Evolutionary conservation across 2,888 invertebrate species (phyloP).

Genomic region (Nezara viridula): DNA sequence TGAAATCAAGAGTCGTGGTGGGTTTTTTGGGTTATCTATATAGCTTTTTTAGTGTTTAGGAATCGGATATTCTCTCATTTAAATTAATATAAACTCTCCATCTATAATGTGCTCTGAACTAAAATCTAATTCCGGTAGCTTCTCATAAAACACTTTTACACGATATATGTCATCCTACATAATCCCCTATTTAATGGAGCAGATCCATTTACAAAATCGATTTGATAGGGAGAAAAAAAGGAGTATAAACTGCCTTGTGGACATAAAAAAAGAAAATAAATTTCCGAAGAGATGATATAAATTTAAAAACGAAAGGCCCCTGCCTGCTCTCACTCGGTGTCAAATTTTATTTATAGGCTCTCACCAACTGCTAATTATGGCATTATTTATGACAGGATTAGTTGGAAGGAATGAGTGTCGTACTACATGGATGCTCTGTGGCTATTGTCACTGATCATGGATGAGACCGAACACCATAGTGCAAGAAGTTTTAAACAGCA

Average conservation of each 20-base stretch:
- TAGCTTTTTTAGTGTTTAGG: too few species aligned
- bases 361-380: slow-evolving; percentile 32
- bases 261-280: slow-evolving; percentile 2
- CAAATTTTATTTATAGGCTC: slow-evolving; percentile 44
- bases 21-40: too few species aligned
- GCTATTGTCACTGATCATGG: too few species aligned
- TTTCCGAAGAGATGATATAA: background rate
- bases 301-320: slow-evolving; percentile 29
- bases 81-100: background rate
- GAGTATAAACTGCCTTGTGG: background rate
- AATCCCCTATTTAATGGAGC: background rate
- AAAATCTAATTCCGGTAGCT: background rate
- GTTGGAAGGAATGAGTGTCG: slow-evolving; percentile 6
- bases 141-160: background rate
- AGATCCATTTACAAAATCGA: slow-evolving; percentile 1
- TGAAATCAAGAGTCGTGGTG: too few species aligned
- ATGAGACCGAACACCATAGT: too few species aligned
- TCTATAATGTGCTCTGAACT: background rate
- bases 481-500: too few species aligned
- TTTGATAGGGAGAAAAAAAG: background rate
- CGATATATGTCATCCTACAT: background rate
- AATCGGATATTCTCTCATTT: too few species aligned
- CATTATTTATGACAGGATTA: slow-evolving; percentile 6
- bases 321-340: slow-evolving; percentile 26
- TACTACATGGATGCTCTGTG: background rate